These are phyloP conservation scores for Equus quagga DNA, from an alignment of 2,113 vertebrate species.

Conservation along the genomic window DNA sequence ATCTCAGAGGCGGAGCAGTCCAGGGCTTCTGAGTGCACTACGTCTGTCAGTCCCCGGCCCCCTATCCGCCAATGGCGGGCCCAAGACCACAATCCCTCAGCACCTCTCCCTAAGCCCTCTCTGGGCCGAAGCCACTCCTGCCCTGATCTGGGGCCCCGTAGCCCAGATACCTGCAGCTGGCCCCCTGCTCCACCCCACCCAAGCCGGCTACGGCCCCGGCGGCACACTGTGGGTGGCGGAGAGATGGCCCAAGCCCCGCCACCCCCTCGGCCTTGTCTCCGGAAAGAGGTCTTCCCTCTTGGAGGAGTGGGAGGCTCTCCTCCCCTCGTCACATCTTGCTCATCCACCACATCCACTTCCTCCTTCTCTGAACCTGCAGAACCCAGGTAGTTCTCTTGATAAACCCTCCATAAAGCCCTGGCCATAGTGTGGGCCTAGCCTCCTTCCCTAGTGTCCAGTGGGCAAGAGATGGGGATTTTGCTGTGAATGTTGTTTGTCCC, in stretches of 20 bases:
- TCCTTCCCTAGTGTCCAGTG: conserved; percentile 50
- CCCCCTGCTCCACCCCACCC: conserved; percentile 62
- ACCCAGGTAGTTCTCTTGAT: conserved; percentile 70
- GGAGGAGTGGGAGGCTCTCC: conserved; percentile 80
- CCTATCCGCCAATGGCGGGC: conserved; percentile 83
- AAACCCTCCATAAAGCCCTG: conserved; percentile 48
- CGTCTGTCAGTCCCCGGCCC: conserved; percentile 78
- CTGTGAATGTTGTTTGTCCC: background rate
- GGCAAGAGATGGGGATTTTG: background rate
- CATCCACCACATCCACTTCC: conserved; percentile 78
- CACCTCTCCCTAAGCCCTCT: conserved; percentile 59
- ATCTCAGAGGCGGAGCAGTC: conserved; percentile 78
- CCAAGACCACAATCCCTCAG: conserved; percentile 58
- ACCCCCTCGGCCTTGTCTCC: conserved; percentile 87
- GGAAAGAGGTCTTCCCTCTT: conserved; percentile 94
- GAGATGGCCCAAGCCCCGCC: conserved; percentile 88
- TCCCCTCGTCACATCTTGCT: conserved; percentile 75
- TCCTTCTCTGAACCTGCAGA: conserved; percentile 77
- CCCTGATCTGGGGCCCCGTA: conserved; percentile 84
- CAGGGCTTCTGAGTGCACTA: conserved; percentile 19
- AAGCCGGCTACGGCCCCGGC: conserved; percentile 80
- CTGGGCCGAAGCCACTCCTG: conserved; percentile 91
- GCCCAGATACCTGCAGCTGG: conserved; percentile 69
- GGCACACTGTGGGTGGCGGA: conserved; percentile 92
- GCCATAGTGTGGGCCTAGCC: conserved; percentile 60